These are phyloP conservation scores for Acanthosepion pharaonis DNA, from an alignment of 2,888 invertebrate species.

Conservation along the genomic window DNA sequence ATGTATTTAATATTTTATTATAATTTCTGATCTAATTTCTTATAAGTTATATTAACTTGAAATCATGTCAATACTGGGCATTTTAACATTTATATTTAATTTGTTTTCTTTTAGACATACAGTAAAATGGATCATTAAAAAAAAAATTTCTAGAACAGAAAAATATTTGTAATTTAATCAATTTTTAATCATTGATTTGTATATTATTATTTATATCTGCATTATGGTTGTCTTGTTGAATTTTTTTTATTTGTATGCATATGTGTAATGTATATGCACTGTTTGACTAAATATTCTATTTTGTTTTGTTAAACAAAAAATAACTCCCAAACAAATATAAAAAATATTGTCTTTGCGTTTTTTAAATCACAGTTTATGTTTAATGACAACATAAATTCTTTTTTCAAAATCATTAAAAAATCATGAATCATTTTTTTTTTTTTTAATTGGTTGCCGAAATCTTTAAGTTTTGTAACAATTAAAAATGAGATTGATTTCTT, in stretches of 20 bases:
- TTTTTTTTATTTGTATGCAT: constrained; percentile 33
- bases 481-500: not conserved
- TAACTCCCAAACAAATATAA: no score
- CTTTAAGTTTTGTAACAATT: not conserved
- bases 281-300: not conserved
- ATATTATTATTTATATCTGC: constrained; percentile 11
- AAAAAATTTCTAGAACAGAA: not conserved
- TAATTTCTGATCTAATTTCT: no score
- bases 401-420: not conserved
- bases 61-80: not conserved
- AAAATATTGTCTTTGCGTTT: no score
- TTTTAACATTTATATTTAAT: no score
- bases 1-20: no score
- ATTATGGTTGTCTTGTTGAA: not conserved
- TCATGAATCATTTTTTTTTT: not conserved
- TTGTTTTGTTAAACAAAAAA: no score
- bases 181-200: not conserved
- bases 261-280: constrained; percentile 33
- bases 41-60: not conserved
- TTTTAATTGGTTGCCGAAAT: not conserved
- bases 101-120: no score
- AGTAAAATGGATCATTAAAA: not conserved
- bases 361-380: not conserved
- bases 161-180: not conserved
- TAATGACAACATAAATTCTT: not conserved